Conservation (phyloP, 2,888 invertebrate genomes). For the Agonopterix heracliana region DNA sequence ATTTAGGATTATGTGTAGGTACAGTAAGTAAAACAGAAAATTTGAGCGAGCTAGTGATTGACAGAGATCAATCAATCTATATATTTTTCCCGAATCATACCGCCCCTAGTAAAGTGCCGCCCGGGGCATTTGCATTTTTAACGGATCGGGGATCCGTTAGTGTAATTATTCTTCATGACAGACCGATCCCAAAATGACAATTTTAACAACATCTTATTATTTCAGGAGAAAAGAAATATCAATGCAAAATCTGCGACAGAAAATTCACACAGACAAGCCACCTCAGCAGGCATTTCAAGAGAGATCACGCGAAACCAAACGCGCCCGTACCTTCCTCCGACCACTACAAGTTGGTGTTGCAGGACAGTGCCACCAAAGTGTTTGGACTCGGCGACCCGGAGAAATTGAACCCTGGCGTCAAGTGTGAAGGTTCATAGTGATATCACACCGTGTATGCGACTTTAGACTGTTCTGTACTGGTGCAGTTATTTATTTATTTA, state of each 20-base stretch:
- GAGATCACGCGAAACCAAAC: constrained; percentile 57
- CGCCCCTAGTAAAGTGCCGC: no score
- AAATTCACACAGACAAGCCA: constrained; percentile 66
- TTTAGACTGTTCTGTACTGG: not conserved
- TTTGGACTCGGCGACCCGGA: constrained; percentile 27
- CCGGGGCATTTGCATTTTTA: no score
- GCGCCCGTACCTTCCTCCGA: constrained; percentile 47
- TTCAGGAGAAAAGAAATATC: constrained; percentile 59
- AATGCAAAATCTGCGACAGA: constrained; percentile 61
- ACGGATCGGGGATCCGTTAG: no score
- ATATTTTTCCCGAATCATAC: no score
- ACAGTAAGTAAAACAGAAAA: no score
- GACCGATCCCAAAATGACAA: no score
- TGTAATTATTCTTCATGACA: no score
- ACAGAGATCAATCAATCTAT: no score
- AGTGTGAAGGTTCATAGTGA: constrained; percentile 40
- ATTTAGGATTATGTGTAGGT: no score
- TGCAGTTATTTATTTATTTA: no score
- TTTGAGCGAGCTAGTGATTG: no score
- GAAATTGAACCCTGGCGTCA: constrained; percentile 19
- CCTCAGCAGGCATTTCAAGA: constrained; percentile 58
- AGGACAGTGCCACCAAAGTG: constrained; percentile 23
- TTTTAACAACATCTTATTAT: not conserved
- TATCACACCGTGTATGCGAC: not conserved
- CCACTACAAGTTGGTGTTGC: constrained; percentile 44